Conservation (phyloP, 2,797 vertebrate genomes). For the Falco biarmicus region DNA sequence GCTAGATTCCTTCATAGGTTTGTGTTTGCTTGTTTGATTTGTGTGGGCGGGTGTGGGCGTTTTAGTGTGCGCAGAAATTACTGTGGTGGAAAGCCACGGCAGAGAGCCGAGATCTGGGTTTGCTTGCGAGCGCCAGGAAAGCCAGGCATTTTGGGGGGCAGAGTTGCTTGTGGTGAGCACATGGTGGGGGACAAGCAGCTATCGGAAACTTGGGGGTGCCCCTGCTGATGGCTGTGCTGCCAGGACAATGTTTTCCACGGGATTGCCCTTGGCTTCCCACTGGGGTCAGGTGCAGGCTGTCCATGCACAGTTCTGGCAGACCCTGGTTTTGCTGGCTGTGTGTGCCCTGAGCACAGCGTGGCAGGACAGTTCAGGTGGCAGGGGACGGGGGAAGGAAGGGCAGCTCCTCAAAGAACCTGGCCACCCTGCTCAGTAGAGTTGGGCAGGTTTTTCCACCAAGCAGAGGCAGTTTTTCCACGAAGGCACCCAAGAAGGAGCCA, state of each 20-base stretch:
- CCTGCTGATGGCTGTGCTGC: neutral
- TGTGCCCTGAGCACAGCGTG: fast-evolving
- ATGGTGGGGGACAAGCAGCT: neutral
- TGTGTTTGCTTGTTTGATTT: neutral
- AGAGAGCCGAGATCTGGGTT: neutral
- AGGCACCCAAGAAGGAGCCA: neutral
- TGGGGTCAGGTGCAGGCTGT: neutral
- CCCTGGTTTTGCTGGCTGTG: fast-evolving
- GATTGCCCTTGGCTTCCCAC: neutral
- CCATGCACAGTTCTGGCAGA: neutral
- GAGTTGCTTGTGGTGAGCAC: fast-evolving
- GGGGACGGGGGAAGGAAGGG: neutral
- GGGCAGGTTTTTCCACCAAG: neutral
- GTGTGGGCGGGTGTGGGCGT: neutral
- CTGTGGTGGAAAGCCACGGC: neutral
- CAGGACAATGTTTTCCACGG: fast-evolving
- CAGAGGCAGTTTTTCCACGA: neutral
- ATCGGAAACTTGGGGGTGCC: fast-evolving
- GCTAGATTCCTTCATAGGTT: neutral
- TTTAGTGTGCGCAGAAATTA: neutral
- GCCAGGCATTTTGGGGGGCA: neutral
- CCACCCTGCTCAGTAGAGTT: fast-evolving
- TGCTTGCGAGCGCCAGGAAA: fast-evolving
- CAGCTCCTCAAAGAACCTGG: neutral
- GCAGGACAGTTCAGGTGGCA: fast-evolving